These are phyloP conservation scores for Synanthedon myopaeformis DNA, from an alignment of 2,888 invertebrate genomes.

Conservation along the genomic window DNA sequence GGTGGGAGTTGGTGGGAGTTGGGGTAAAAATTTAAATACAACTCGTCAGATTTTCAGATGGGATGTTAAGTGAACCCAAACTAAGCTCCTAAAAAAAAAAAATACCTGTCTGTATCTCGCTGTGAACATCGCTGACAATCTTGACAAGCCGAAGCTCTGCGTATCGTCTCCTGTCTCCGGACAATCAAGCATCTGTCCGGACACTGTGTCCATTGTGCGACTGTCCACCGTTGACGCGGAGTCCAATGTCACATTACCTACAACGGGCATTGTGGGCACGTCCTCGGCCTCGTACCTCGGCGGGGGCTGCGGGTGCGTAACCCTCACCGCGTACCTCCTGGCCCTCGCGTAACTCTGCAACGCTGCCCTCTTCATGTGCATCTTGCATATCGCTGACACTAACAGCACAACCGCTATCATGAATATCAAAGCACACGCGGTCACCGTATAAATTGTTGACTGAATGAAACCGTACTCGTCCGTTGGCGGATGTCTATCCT, in stretches of 20 bases:
- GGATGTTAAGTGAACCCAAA: too few species aligned
- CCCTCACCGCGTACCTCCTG: constrained; percentile 12
- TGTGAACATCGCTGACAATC: constrained; percentile 52
- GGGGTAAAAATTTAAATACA: too few species aligned
- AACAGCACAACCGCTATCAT: constrained; percentile 61
- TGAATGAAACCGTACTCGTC: constrained; percentile 62
- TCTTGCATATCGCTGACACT: constrained; percentile 61
- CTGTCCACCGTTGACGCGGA: not conserved
- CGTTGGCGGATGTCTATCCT: constrained; percentile 40
- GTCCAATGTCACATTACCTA: not conserved
- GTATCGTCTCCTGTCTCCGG: constrained; percentile 9
- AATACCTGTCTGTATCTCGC: constrained; percentile 48
- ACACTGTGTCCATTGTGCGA: not conserved
- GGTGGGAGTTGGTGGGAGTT: too few species aligned
- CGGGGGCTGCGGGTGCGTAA: too few species aligned
- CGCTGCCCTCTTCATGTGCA: constrained; percentile 61
- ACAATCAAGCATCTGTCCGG: constrained; percentile 1
- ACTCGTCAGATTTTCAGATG: too few species aligned
- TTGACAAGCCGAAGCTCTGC: constrained; percentile 29
- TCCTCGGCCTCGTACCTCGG: too few species aligned
- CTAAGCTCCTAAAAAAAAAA: too few species aligned
- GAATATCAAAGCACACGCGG: constrained; percentile 61
- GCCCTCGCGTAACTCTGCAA: constrained; percentile 41
- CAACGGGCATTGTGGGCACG: too few species aligned
- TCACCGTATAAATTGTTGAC: constrained; percentile 61